These are phyloP conservation scores for Ginglymostoma cirratum DNA, from an alignment of 2,113 vertebrate species.

Conservation along the genomic window DNA sequence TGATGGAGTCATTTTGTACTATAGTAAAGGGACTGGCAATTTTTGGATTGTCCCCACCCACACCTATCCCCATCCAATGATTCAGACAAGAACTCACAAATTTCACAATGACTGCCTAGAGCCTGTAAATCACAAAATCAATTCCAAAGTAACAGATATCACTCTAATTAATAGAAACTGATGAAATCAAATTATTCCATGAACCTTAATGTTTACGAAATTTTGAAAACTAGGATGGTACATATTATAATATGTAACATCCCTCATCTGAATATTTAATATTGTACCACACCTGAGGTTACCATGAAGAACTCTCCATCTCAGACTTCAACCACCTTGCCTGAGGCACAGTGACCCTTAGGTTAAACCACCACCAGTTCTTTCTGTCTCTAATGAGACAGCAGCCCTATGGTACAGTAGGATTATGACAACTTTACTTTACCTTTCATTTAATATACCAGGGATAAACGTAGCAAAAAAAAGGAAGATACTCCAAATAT, in stretches of 20 bases:
- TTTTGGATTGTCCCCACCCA: neutral
- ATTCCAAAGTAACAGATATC: neutral
- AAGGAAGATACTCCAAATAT: neutral
- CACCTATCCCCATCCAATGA: neutral
- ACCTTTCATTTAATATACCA: too few relatives aligned
- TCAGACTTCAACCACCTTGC: too few relatives aligned
- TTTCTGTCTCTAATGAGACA: too few relatives aligned
- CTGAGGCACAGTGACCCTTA: too few relatives aligned
- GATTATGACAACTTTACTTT: too few relatives aligned
- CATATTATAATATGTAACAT: neutral
- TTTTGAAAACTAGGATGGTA: too few relatives aligned
- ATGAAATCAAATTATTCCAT: neutral
- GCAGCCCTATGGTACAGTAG: too few relatives aligned
- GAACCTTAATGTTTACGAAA: neutral
- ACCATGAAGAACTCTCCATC: too few relatives aligned
- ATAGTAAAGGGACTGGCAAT: neutral
- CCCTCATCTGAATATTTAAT: neutral
- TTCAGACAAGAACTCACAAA: neutral
- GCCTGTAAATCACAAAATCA: neutral
- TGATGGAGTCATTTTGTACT: neutral
- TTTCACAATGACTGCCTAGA: neutral
- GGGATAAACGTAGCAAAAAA: neutral
- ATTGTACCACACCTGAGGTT: too few relatives aligned
- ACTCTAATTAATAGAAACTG: neutral
- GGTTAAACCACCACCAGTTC: too few relatives aligned